Evolutionary conservation across 2,888 invertebrate genomes (phyloP), one percentile per base, ranked within the genome.

Genomic region (Drosophila recens): DNA sequence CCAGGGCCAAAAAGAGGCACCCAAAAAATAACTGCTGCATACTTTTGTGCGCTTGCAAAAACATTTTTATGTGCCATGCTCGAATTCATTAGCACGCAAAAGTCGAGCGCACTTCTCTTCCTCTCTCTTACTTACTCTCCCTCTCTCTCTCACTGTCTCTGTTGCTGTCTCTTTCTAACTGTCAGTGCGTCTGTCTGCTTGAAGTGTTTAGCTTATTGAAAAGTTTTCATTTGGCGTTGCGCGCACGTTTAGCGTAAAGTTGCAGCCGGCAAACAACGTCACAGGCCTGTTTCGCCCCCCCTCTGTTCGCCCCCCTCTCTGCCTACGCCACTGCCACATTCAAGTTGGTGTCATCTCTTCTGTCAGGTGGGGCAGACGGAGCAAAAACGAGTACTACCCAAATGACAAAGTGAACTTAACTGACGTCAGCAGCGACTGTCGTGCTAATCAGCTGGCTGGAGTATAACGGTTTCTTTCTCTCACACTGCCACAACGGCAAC

Each of bases 121-220:
- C 15, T 6, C 20, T n/a, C n/a, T 10, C 27, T 5, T 3, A 0
- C n/a, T 11, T 23, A 0, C 13, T 20, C 15, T 46, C 30, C 6
- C 8, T 9, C 58, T n/a, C n/a, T 10, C 17, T 13, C 30, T 30
- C 13, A 1, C 34, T n/a, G n/a, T 23, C 23, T 5, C 33, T 17
- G 10, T 34, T 10, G 10, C 43, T 17, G 40, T 23, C 43, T 23
- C 42, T 67, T 54, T 66, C 54, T 63, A 66, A 66, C 72, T 76
- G 80, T 72, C 80, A 68, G 69, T 73, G 64, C 58, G 67, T 68
- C 72, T 61, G 63, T 81, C 72, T 64, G 66, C 79, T 78, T 70
- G 57, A 87, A 85, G 84, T 85, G 84, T 89, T 89, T 89, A 87
- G 84, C 84, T 85, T 85, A 85, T 85, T 85, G 84, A 89, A 85